phyloP scores from a whole-genome alignment of 2,113 vertebrate species.

The Benitochromis conjunctus region DNA sequence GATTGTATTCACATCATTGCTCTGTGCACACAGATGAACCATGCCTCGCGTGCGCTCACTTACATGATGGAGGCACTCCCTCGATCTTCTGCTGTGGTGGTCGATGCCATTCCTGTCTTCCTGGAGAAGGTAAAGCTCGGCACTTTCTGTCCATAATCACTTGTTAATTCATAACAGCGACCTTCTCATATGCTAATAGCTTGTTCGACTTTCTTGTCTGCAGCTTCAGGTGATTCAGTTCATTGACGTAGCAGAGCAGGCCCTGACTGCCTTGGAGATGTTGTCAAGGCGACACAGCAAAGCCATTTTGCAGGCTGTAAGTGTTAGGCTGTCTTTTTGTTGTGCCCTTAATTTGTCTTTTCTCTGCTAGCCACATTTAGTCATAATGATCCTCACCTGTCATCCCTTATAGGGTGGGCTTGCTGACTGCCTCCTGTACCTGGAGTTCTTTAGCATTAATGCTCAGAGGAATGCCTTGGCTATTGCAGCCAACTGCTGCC shows the following conservation, averaged over 20 bases:
- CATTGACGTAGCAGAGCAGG: constrained; percentile 98
- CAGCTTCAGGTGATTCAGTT: constrained; percentile 99
- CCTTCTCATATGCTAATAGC: constrained; percentile 18
- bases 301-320: constrained; percentile 97
- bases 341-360: neutral
- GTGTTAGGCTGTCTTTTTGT: constrained; percentile 34
- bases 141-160: neutral
- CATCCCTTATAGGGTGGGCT: constrained; percentile 83
- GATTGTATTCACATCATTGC: neutral
- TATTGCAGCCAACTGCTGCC: constrained; percentile 98
- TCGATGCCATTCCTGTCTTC: constrained; percentile 98
- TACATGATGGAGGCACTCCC: constrained; percentile 99
- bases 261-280: constrained; percentile 97
- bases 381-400: neutral
- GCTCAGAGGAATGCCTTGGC: constrained; percentile 98
- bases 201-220: constrained; percentile 16
- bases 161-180: neutral
- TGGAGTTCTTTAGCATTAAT: constrained; percentile 99
- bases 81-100: constrained; percentile 95
- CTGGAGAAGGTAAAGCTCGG: constrained; percentile 86
- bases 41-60: constrained; percentile 96
- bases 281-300: constrained; percentile 97
- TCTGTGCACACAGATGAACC: constrained; percentile 85
- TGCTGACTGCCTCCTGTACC: constrained; percentile 93
- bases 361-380: neutral